Evolutionary conservation across 2,888 invertebrate species (phyloP).

Genomic region (Apocheima hispidaria): DNA sequence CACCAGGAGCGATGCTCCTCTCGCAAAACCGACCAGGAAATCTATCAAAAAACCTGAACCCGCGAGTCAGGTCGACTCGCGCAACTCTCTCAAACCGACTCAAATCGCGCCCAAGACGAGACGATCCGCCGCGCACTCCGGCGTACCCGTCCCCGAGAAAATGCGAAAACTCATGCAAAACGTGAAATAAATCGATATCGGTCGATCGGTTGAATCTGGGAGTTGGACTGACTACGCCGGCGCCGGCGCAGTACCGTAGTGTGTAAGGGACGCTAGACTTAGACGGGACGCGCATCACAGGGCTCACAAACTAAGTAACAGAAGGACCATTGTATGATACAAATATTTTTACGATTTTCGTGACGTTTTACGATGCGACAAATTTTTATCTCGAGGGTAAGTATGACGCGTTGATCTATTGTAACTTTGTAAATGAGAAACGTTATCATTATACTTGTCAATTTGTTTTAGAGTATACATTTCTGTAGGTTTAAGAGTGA

Average conservation of each 20-base stretch:
- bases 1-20: slow-evolving; percentile 43
- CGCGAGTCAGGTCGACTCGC: neutral
- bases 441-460: slow-evolving; percentile 70
- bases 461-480: slow-evolving; percentile 73
- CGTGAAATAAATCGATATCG: neutral
- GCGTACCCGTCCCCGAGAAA: slow-evolving; percentile 76
- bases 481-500: slow-evolving; percentile 59
- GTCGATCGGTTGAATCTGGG: slow-evolving; percentile 44
- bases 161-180: slow-evolving; percentile 65
- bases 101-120: slow-evolving; percentile 50
- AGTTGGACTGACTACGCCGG: slow-evolving; percentile 48
- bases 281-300: slow-evolving; percentile 66
- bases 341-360: slow-evolving; percentile 79
- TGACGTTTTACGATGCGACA: slow-evolving; percentile 57
- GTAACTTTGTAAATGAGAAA: slow-evolving; percentile 70
- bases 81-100: slow-evolving; percentile 25
- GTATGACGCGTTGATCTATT: slow-evolving; percentile 66
- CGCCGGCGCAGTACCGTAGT: slow-evolving; percentile 38
- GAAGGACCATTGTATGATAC: slow-evolving; percentile 79
- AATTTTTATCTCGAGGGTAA: slow-evolving; percentile 66
- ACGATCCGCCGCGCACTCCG: slow-evolving; percentile 61
- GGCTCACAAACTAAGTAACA: slow-evolving; percentile 73
- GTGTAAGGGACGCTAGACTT: slow-evolving; percentile 65
- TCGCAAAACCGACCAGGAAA: slow-evolving; percentile 38
- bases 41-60: slow-evolving; percentile 25